A percentile compares a stretch with the other conserved stretches of the same genome.
These are phyloP conservation scores for Drosophila ironensis DNA, from an alignment of 1,140 invertebrate genomes.

Conservation along the genomic window DNA sequence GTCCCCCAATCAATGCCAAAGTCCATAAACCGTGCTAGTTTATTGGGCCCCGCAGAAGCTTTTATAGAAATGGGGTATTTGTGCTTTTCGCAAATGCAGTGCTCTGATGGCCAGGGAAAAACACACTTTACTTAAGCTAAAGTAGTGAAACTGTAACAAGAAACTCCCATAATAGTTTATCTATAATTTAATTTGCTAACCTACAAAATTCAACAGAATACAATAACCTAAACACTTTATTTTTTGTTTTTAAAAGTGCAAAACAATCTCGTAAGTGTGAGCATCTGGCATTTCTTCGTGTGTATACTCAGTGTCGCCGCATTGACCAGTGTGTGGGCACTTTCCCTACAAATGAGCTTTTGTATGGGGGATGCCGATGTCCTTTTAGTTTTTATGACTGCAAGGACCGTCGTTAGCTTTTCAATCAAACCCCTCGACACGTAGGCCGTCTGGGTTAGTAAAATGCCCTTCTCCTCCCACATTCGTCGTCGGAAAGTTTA, in stretches of 20 bases:
- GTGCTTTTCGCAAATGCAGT: conserved; percentile 40
- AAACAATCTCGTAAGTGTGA: too few species aligned
- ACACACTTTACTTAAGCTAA: background rate
- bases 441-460: conserved; percentile 27
- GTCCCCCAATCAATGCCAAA: conserved; percentile 45
- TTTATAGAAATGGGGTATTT: conserved; percentile 47
- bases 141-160: too few species aligned
- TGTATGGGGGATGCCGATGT: conserved; percentile 29
- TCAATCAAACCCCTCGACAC: conserved; percentile 55
- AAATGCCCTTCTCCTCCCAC: background rate
- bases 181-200: too few species aligned
- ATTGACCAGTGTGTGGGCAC: conserved; percentile 49
- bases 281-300: background rate
- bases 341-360: conserved; percentile 56
- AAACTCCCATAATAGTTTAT: too few species aligned
- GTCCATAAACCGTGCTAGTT: conserved; percentile 56
- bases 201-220: too few species aligned
- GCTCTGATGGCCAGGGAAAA: background rate
- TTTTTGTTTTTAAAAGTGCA: too few species aligned
- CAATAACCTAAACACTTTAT: too few species aligned
- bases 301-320: conserved; percentile 31
- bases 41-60: conserved; percentile 47
- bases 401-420: conserved; percentile 31
- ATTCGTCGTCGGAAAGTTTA: conserved; percentile 32
- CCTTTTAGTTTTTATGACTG: conserved; percentile 60